phyloP scores from a whole-genome alignment of 2,113 vertebrate genomes.

The Oncorhynchus nerka region DNA sequence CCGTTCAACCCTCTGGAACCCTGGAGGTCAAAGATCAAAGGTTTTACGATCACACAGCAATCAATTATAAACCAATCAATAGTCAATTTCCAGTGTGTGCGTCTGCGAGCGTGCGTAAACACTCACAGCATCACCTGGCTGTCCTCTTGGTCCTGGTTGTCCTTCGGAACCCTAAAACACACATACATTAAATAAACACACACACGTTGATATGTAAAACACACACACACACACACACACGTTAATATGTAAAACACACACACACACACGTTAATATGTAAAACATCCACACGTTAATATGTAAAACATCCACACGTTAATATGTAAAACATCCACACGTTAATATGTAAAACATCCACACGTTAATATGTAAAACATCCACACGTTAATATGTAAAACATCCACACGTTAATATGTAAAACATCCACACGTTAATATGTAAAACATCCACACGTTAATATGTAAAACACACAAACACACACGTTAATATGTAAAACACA shows the following conservation, averaged over 20 bases:
- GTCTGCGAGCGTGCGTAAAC: neutral
- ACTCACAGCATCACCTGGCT: conserved; percentile 75
- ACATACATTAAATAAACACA: neutral
- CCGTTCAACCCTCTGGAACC: conserved; percentile 81
- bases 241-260: neutral
- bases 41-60: neutral
- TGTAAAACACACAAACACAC: conserved; percentile 18
- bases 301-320: too few species aligned
- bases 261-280: neutral
- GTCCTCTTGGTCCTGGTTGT: conserved; percentile 71
- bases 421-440: neutral
- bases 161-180: conserved; percentile 67
- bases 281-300: neutral
- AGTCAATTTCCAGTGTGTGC: neutral
- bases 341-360: too few species aligned
- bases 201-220: neutral
- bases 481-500: neutral
- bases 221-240: neutral
- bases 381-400: too few species aligned
- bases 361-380: too few species aligned
- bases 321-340: too few species aligned
- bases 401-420: neutral
- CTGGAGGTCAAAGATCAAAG: conserved; percentile 34
- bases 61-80: neutral
- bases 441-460: conserved; percentile 11